These are phyloP conservation scores for Hyalella azteca DNA, from an alignment of 2,888 invertebrate species.

Conservation along the genomic window DNA sequence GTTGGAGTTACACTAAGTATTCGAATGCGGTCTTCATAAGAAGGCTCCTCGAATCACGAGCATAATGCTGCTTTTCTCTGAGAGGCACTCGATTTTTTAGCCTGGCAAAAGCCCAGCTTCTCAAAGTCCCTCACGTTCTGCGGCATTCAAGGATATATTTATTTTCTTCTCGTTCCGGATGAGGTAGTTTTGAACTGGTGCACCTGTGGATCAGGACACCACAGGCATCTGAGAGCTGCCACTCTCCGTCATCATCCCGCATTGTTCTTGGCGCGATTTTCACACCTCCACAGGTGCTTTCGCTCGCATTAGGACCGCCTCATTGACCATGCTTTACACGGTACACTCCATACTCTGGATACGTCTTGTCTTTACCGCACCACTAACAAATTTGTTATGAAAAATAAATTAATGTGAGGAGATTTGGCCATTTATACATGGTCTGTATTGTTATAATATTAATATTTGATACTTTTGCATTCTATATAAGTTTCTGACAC, in stretches of 20 bases:
- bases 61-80: not conserved
- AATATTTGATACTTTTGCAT: no score
- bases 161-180: not conserved
- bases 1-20: no score
- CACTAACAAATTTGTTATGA: no score
- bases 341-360: no score
- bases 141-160: not conserved
- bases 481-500: no score
- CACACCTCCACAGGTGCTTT: slow-evolving; percentile 35
- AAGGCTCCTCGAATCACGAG: no score
- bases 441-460: no score
- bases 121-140: not conserved
- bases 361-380: no score
- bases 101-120: not conserved
- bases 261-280: not conserved
- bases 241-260: not conserved
- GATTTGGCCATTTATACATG: no score
- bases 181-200: not conserved
- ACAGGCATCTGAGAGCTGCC: not conserved
- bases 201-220: not conserved
- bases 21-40: no score
- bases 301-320: slow-evolving; percentile 15
- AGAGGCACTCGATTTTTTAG: not conserved
- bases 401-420: no score
- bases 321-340: no score